Evolutionary conservation across 2,888 invertebrate species (phyloP).

Genomic region (Mellilla xanthometata): DNA sequence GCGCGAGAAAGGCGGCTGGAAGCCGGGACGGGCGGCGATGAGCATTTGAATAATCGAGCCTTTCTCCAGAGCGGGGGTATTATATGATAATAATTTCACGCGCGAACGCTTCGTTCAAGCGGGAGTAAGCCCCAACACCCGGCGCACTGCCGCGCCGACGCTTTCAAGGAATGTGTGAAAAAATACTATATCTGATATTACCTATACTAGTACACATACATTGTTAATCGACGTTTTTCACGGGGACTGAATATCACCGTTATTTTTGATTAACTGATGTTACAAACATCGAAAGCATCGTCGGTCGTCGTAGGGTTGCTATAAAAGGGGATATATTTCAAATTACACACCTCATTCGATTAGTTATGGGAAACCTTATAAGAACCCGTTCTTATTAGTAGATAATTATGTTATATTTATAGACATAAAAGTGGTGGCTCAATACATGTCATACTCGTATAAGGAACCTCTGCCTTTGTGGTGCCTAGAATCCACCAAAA

Average conservation of each 20-base stretch:
- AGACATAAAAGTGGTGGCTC: no score
- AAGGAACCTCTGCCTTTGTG: no score
- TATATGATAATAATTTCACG: conserved; percentile 82
- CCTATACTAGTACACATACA: conserved; percentile 20
- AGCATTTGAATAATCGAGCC: conserved; percentile 78
- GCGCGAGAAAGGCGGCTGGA: conserved; percentile 44
- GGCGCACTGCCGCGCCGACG: conserved; percentile 37
- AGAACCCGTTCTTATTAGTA: no score
- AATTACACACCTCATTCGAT: conserved; percentile 24
- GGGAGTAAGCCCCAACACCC: conserved; percentile 33
- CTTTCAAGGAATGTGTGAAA: conserved; percentile 71
- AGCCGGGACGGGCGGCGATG: conserved; percentile 44
- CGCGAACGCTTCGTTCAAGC: conserved; percentile 61
- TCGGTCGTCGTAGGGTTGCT: conserved; percentile 46
- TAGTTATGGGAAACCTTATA: conserved; percentile 15
- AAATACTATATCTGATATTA: conserved; percentile 46
- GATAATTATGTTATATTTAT: no score
- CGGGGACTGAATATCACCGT: conserved; percentile 38
- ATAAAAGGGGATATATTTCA: conserved; percentile 29
- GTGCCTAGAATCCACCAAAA: no score
- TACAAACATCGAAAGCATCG: conserved; percentile 64
- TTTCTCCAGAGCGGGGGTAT: conserved; percentile 66
- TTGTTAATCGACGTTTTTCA: conserved; percentile 48
- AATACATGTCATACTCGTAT: no score
- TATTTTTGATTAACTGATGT: conserved; percentile 68